phyloP scores from a whole-genome alignment of 2,113 vertebrate genomes.

The Electrona antarctica region DNA sequence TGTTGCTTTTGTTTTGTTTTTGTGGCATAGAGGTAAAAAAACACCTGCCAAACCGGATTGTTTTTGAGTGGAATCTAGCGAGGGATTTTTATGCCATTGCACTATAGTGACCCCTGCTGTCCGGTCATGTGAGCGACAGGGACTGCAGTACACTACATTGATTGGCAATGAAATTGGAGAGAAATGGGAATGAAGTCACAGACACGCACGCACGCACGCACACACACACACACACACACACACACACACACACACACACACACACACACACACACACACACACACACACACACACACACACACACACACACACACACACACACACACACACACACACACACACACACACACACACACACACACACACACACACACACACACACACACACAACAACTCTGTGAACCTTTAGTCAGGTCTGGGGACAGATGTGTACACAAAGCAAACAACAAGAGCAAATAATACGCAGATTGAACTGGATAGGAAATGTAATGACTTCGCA shows the following conservation, averaged over 20 bases:
- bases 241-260: background rate
- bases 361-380: background rate
- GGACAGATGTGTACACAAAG: slow-evolving; percentile 47
- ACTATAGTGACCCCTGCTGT: background rate
- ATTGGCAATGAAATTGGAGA: too few species aligned
- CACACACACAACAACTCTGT: slow-evolving; percentile 18
- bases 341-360: background rate
- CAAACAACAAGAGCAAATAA: slow-evolving; percentile 65
- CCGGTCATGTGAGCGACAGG: background rate
- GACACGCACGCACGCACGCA: background rate
- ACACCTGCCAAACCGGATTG: too few species aligned
- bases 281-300: background rate
- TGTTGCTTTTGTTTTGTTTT: too few species aligned
- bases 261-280: slow-evolving; percentile 4
- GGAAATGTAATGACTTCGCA: slow-evolving; percentile 8
- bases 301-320: slow-evolving; percentile 3
- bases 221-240: background rate
- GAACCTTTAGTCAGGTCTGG: slow-evolving; percentile 53
- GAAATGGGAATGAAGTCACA: background rate
- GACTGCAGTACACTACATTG: background rate
- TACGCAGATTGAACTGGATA: slow-evolving; percentile 18
- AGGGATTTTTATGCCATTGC: too few species aligned
- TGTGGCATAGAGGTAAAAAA: too few species aligned
- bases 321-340: background rate
- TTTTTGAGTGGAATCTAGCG: too few species aligned